Evolutionary conservation across 2,113 vertebrate species (phyloP).

Genomic region (Heterotilapia buettikoferi): DNA sequence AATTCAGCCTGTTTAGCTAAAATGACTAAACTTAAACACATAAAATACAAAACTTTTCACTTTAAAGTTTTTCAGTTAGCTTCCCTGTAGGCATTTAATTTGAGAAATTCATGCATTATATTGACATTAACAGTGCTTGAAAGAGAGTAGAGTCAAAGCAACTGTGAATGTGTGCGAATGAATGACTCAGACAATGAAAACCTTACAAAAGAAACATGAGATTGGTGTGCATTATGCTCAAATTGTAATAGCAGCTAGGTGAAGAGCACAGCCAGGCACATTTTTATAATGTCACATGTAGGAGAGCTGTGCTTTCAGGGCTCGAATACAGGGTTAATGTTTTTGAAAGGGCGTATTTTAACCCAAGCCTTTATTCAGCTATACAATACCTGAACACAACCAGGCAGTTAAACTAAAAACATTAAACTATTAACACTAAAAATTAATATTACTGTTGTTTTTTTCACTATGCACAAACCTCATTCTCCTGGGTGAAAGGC

Average conservation of each 20-base stretch:
- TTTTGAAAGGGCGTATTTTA: background rate
- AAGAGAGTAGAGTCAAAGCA: background rate
- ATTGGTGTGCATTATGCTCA: background rate
- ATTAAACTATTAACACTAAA: background rate
- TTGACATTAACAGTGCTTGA: background rate
- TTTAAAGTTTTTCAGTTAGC: background rate
- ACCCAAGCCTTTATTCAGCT: background rate
- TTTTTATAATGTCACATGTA: background rate
- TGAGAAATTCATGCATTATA: background rate
- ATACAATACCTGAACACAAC: background rate
- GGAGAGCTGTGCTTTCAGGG: background rate
- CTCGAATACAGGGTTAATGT: background rate
- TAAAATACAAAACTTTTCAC: background rate
- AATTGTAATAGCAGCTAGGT: background rate
- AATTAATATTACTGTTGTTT: background rate
- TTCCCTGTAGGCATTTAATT: background rate
- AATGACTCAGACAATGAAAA: background rate
- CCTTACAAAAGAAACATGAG: background rate
- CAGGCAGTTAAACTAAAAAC: background rate
- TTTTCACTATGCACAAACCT: background rate
- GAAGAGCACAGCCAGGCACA: background rate
- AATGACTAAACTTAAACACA: background rate
- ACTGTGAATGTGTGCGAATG: background rate
- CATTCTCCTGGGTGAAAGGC: background rate
- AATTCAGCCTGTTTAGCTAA: background rate